These are phyloP conservation scores for Trachelus iudaicus DNA, from an alignment of 2,888 invertebrate species.

Conservation along the genomic window DNA sequence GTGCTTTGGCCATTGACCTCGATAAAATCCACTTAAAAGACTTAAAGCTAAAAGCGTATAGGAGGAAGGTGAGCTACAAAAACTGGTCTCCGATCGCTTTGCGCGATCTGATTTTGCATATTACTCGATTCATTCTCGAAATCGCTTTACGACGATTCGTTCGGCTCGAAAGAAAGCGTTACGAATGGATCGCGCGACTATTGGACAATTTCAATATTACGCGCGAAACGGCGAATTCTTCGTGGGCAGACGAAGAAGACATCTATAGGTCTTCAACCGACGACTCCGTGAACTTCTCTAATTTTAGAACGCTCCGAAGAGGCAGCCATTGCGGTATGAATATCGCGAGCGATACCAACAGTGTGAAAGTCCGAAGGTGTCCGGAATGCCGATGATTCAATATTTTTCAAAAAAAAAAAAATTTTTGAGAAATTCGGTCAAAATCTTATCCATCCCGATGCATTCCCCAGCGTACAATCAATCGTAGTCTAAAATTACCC, in stretches of 20 bases:
- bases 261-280: background rate
- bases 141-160: background rate
- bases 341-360: background rate
- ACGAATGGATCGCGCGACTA: background rate
- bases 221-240: background rate
- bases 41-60: background rate
- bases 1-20: constrained; percentile 27
- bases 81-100: background rate
- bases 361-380: background rate
- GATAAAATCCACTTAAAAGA: constrained; percentile 10
- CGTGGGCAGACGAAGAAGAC: background rate
- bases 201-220: background rate
- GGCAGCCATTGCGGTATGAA: background rate
- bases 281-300: background rate
- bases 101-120: background rate
- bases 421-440: background rate
- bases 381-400: background rate
- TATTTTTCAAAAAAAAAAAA: background rate
- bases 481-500: background rate
- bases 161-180: background rate
- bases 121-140: background rate
- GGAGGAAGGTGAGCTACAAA: background rate
- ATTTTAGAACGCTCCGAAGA: background rate
- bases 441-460: background rate
- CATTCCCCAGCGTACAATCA: background rate